Percentiles rank a stretch among this genome's conserved stretches.
Evolutionary conservation across 35 echinoderm and acorn worm species (phyloP).

Genomic region (Heliocidaris erythrogramma): DNA sequence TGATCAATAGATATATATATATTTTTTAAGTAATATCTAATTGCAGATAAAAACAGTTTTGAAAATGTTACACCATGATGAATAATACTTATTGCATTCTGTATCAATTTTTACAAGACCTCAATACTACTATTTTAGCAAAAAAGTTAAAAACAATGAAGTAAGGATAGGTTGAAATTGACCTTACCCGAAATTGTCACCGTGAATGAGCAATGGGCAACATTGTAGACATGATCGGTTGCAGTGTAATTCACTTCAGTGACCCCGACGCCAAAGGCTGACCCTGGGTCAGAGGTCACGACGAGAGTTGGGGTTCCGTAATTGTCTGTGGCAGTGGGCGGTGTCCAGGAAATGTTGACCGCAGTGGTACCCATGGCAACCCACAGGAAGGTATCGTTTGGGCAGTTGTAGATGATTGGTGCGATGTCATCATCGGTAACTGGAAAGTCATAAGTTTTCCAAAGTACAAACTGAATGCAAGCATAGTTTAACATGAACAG

Average conservation of each 20-base stretch:
- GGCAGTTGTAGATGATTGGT: conserved; percentile 37
- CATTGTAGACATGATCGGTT: conserved; percentile 48
- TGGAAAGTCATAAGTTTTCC: background rate
- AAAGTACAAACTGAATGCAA: too few species aligned
- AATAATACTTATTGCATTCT: too few species aligned
- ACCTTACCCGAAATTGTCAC: conserved; percentile 49
- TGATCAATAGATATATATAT: too few species aligned
- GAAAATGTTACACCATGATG: too few species aligned
- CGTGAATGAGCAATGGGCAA: conserved; percentile 40
- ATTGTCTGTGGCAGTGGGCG: conserved; percentile 45
- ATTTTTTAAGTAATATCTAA: too few species aligned
- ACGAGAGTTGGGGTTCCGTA: conserved; percentile 25
- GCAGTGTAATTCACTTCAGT: conserved; percentile 31
- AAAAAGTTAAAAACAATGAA: too few species aligned
- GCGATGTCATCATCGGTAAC: conserved; percentile 5
- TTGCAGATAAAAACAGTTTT: too few species aligned
- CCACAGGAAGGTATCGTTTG: background rate
- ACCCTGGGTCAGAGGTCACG: conserved; percentile 24
- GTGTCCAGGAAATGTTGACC: conserved; percentile 16
- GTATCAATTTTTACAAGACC: too few species aligned
- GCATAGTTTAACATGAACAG: too few species aligned
- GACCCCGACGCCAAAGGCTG: conserved; percentile 25
- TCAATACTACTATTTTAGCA: too few species aligned
- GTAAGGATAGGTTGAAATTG: background rate
- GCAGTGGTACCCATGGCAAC: conserved; percentile 9